Evolutionary conservation across 37 sponge, comb jelly and placozoan species (phyloP).

Genomic region (Agelas oroides): DNA sequence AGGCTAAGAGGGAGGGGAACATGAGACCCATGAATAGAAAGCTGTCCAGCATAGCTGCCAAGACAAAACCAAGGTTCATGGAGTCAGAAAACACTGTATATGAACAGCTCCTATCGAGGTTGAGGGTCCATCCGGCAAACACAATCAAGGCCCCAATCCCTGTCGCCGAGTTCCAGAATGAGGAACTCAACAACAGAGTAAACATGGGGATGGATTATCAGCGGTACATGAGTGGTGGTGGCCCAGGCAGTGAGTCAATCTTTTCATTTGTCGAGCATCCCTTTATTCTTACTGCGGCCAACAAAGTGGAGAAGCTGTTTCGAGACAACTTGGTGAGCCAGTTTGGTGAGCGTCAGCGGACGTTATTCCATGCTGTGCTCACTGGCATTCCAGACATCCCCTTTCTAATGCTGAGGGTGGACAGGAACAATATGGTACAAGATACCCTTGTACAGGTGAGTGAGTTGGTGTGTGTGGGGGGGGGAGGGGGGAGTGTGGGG

Average conservation of each 20-base stretch:
- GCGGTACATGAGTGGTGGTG: background rate
- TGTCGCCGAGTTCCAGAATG: slow-evolving; percentile 78
- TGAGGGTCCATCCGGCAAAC: slow-evolving; percentile 72
- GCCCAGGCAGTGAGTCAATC: background rate
- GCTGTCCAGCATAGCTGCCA: slow-evolving; percentile 28
- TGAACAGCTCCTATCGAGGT: slow-evolving; percentile 35
- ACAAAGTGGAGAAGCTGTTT: slow-evolving; percentile 84
- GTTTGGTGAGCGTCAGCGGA: slow-evolving; percentile 70
- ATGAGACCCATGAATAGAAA: slow-evolving; percentile 23
- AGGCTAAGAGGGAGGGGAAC: slow-evolving; percentile 41
- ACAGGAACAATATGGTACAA: slow-evolving; percentile 78
- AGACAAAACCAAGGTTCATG: slow-evolving; percentile 43
- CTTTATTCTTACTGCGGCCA: slow-evolving; percentile 81
- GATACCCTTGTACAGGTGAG: slow-evolving; percentile 91
- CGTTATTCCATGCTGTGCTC: slow-evolving; percentile 71
- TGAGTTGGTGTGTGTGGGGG: background rate
- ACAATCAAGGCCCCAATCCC: slow-evolving; percentile 52
- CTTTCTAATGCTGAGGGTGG: slow-evolving; percentile 76
- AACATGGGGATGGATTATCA: slow-evolving; percentile 68
- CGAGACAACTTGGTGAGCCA: slow-evolving; percentile 81
- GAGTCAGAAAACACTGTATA: slow-evolving; percentile 12
- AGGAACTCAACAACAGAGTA: slow-evolving; percentile 75
- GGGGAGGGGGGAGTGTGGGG: too few relatives aligned
- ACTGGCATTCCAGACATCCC: slow-evolving; percentile 76
- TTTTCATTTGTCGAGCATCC: slow-evolving; percentile 88